phyloP scores from a whole-genome alignment of 1,140 invertebrate genomes.

The Drosophila erecta region DNA sequence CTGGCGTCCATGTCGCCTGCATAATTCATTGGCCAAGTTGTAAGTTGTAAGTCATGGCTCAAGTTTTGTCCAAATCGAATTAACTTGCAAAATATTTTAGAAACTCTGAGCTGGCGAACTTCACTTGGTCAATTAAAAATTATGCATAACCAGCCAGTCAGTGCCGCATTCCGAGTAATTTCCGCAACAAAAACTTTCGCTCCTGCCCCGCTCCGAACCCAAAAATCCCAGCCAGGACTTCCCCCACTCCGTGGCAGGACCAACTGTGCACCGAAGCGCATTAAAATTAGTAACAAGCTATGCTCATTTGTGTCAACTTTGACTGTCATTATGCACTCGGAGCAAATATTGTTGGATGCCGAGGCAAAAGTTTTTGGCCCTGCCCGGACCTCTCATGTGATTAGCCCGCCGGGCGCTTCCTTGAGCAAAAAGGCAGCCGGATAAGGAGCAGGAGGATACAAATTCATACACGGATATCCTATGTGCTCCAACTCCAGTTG shows the following conservation, averaged over 20 bases:
- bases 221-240: constrained; percentile 8
- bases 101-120: constrained; percentile 33
- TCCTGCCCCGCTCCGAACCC: constrained; percentile 3
- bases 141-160: constrained; percentile 36
- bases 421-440: constrained; percentile 67
- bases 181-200: constrained; percentile 76
- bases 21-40: constrained; percentile 71
- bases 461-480: constrained; percentile 84
- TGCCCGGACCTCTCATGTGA: constrained; percentile 34
- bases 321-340: constrained; percentile 84
- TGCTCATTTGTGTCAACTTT: constrained; percentile 84
- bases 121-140: constrained; percentile 73
- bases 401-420: constrained; percentile 67
- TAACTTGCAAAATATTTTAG: constrained; percentile 75
- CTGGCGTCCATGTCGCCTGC: constrained; percentile 54
- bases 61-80: constrained; percentile 76
- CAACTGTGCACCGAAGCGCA: constrained; percentile 67
- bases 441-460: constrained; percentile 30
- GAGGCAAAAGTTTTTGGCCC: constrained; percentile 61
- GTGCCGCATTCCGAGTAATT: constrained; percentile 58
- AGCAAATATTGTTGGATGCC: constrained; percentile 74
- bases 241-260: neutral
- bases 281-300: constrained; percentile 83
- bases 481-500: constrained; percentile 33
- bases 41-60: constrained; percentile 69